Evolutionary conservation across 2,797 vertebrate genomes (phyloP), one percentile per base, ranked within the genome.

Genomic region (Hydrocynus forskahlii): DNA sequence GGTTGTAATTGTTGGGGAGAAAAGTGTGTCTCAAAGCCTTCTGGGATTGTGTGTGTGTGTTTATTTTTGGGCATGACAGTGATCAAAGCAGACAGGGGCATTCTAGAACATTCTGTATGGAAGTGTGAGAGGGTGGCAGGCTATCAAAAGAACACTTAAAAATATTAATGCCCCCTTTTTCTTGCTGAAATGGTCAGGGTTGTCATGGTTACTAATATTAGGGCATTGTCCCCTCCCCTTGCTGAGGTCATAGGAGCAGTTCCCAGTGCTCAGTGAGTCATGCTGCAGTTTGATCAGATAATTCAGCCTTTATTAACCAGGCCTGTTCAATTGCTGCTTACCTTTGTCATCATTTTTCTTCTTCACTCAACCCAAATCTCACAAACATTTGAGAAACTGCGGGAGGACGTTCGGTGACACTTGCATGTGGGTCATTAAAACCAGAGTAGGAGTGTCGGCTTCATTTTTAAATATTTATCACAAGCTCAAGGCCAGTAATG

Each of bases 81-180:
- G 87, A 92, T 90, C 72, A 45, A 75, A 86, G 84, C 62, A 70
- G 89, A 92, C 91, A 57, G 74, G 80, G 84, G 43, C 69, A 82
- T 88, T 90, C 87, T 77, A 86, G 87, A 86, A 85, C 86, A 83
- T 86, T 86, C 59, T 72, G 16, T 66, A 68, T 25, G 68, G 13
- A 35, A 83, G 86, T 85, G 59, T 75, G 79, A 57, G 13, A 13
- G 10, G 64, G 75, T 74, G 80, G 45, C 69, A 63, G 70, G 77
- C 78, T 52, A 72, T 76, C 83, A 85, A 76, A 81, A 52, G 21
- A 77, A 29, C 35, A 83, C 72, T 87, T 79, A 84, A 82, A 86
- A 89, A 92, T 89, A 89, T 93, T 92, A 86, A 87, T 89, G 89
- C 89, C 88, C 82, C 84, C 80, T 0, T 85, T 84, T 78, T 82